Evolutionary conservation across 2,113 vertebrate genomes (phyloP), one percentile per base, ranked within the genome.

Genomic region (Scophthalmus maximus): DNA sequence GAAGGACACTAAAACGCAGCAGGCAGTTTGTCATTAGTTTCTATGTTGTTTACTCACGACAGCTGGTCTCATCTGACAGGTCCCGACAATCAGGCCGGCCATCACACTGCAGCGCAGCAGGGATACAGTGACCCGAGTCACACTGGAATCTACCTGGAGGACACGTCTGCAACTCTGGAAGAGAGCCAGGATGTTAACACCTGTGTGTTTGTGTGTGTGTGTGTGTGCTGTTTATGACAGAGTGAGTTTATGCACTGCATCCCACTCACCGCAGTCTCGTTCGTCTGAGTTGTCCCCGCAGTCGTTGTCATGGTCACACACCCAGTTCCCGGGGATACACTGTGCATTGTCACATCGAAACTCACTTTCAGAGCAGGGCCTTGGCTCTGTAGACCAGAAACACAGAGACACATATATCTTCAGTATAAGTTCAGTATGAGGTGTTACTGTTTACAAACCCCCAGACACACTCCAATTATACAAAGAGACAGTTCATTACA

Each of bases 261-360:
- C 1, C 6, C 4, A 30, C 88, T 88, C 68, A 93, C 92, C 92
- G 17, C 92, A 92, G 79, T 92, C 92, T 49, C 89, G 83, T 42
- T 93, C 92, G 2, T 93, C 91, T 2, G 92, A 93, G 72, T 90
- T 89, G 76, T 92, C 92, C 27, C 91, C 89, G 0, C 92, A 93
- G 78, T 93, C 83, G 22, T 93, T 90, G 32, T 88, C 72, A 58
- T 93, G 88, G 87, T 93, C 78, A 73, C 92, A 93, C 50, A 87
- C 86, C 91, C 91, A 92, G 63, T 61, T 90, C 27, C 91, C 91
- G 25, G 90, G 89, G 73, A 93, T 84, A 81, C 92, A 92, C 74
- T 88, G 85, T 4, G 27, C 27, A 12, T 68, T 68, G 83, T 92
- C 91, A 75, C 92, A 93, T 36, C 68, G 77, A 65, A 74, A 91